Evolutionary conservation across 1,140 invertebrate species (phyloP).

Genomic region (Zophobas morio): DNA sequence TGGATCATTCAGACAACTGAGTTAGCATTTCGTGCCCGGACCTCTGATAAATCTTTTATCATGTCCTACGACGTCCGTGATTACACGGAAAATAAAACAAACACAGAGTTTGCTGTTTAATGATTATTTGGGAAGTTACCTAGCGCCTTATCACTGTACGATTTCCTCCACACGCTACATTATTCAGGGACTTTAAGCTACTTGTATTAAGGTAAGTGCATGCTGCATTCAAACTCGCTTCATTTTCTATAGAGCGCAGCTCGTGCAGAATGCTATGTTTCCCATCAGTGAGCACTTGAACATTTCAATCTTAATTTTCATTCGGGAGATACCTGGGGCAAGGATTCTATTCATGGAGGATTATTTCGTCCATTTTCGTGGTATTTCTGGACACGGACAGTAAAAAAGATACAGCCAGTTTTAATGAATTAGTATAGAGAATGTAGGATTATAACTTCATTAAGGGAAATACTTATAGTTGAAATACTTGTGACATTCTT

Average conservation of each 20-base stretch:
- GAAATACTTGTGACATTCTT: too few relatives aligned
- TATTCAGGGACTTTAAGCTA: slow-evolving; percentile 20
- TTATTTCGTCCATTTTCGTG: too few relatives aligned
- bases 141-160: slow-evolving; percentile 29
- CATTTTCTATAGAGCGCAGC: slow-evolving; percentile 18
- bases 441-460: too few relatives aligned
- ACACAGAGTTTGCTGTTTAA: slow-evolving; percentile 23
- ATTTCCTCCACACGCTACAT: slow-evolving; percentile 35
- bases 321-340: too few relatives aligned
- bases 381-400: too few relatives aligned
- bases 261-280: not conserved
- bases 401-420: too few relatives aligned
- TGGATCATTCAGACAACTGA: slow-evolving; percentile 53
- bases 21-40: slow-evolving; percentile 56
- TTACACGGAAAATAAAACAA: slow-evolving; percentile 43
- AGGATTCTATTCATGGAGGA: too few relatives aligned
- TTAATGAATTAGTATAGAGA: too few relatives aligned
- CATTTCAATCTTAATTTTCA: too few relatives aligned
- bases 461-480: too few relatives aligned
- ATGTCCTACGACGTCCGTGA: slow-evolving; percentile 40
- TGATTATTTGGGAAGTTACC: slow-evolving; percentile 40
- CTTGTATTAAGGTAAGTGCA: slow-evolving; percentile 33
- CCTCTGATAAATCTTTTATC: slow-evolving; percentile 49
- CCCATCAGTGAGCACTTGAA: not conserved
- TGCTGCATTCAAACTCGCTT: slow-evolving; percentile 8